These are phyloP conservation scores for Acestrorhynchus altus DNA, from an alignment of 2,797 vertebrate genomes.

Conservation along the genomic window DNA sequence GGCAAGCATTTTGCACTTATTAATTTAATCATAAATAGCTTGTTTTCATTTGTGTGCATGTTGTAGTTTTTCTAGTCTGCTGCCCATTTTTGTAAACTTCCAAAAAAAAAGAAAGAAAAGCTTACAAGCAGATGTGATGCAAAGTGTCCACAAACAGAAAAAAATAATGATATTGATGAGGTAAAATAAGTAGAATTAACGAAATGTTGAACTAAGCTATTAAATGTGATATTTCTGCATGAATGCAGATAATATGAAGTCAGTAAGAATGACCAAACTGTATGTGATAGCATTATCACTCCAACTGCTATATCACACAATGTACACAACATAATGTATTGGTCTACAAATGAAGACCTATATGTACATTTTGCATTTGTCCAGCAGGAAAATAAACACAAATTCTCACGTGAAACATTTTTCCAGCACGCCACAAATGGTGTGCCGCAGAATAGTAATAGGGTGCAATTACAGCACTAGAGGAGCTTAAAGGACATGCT, in stretches of 20 bases:
- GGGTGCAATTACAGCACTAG: slow-evolving; percentile 38
- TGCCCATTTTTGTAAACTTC: no score
- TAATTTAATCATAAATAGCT: no score
- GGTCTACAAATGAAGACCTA: no score
- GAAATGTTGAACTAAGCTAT: neutral
- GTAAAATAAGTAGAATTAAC: neutral
- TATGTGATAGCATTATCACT: neutral
- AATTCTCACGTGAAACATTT: slow-evolving; percentile 22
- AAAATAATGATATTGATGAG: neutral
- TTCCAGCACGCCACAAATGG: slow-evolving; percentile 28
- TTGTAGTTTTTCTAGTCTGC: no score
- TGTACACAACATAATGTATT: no score
- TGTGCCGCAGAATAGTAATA: slow-evolving; percentile 42
- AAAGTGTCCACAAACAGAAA: neutral
- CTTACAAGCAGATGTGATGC: no score
- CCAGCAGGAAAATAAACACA: slow-evolving; percentile 28
- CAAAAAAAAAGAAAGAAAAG: no score
- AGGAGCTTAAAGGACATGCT: slow-evolving; percentile 30
- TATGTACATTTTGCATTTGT: no score
- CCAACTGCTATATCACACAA: neutral
- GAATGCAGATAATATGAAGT: neutral
- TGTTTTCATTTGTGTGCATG: no score
- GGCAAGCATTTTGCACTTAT: no score
- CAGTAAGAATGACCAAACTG: neutral
- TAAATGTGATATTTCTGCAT: neutral